Conservation (phyloP, 1,140 invertebrate genomes). For the Cydia pomonella region DNA sequence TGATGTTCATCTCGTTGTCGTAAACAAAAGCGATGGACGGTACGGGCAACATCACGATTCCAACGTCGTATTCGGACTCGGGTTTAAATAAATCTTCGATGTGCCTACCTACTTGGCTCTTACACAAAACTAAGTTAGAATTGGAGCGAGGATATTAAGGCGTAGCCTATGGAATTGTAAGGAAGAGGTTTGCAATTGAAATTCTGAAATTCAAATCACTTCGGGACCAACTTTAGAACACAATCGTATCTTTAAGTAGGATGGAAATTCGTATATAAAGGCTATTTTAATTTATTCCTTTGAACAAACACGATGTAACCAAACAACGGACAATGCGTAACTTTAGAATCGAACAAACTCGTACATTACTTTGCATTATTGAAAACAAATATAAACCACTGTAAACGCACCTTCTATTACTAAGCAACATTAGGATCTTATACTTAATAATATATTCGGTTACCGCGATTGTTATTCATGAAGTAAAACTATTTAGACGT, state of each 20-base stretch:
- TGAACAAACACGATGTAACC: conserved; percentile 36
- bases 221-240: conserved; percentile 66
- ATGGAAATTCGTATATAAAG: conserved; percentile 67
- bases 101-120: conserved; percentile 26
- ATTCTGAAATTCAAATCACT: conserved; percentile 76
- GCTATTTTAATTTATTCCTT: conserved; percentile 66
- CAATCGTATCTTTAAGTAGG: conserved; percentile 61
- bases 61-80: conserved; percentile 14
- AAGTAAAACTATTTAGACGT: too few relatives aligned
- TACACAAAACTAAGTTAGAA: conserved; percentile 33
- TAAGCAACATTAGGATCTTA: too few relatives aligned
- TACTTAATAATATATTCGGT: too few relatives aligned
- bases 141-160: conserved; percentile 31
- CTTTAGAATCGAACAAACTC: background rate
- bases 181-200: conserved; percentile 56
- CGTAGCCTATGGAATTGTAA: conserved; percentile 43
- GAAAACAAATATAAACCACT: background rate
- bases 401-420: too few relatives aligned
- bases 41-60: conserved; percentile 26
- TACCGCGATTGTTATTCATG: too few relatives aligned
- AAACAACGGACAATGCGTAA: conserved; percentile 23
- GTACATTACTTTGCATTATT: conserved; percentile 1
- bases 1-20: conserved; percentile 27
- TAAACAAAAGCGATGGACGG: conserved; percentile 29
- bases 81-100: conserved; percentile 29